phyloP scores from a whole-genome alignment of 2,888 invertebrate species.

The Icerya purchasi region DNA sequence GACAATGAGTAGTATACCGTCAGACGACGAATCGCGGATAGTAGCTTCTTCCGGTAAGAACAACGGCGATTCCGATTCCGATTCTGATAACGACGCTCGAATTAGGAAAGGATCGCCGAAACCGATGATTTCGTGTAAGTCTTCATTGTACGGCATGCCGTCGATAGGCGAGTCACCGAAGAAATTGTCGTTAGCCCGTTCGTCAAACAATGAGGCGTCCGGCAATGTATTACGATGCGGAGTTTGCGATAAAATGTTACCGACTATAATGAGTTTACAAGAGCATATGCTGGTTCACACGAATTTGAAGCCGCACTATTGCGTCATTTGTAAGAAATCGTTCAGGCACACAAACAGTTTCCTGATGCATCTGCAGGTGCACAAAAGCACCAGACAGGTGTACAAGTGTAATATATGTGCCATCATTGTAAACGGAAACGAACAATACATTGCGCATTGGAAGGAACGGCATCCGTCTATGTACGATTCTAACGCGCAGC shows the following conservation, averaged over 20 bases:
- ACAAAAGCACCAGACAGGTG: constrained; percentile 19
- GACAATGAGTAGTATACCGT: too few species aligned
- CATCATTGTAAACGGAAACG: not conserved
- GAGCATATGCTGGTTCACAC: constrained; percentile 14
- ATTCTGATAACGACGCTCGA: not conserved
- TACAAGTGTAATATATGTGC: not conserved
- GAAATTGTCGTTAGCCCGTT: too few species aligned
- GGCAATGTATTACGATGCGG: not conserved
- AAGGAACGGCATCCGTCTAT: not conserved
- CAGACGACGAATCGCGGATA: too few species aligned
- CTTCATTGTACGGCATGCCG: too few species aligned
- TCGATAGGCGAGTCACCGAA: too few species aligned
- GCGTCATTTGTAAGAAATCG: constrained; percentile 21
- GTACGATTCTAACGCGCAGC: not conserved
- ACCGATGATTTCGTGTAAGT: not conserved
- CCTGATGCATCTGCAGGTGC: constrained; percentile 23
- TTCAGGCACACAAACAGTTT: constrained; percentile 19
- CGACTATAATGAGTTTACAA: not conserved
- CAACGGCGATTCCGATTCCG: too few species aligned
- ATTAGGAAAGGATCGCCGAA: not conserved
- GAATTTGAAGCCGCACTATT: constrained; percentile 14
- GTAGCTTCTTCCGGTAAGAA: too few species aligned
- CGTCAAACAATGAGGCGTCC: too few species aligned
- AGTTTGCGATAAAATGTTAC: not conserved
- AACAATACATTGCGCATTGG: not conserved